Conservation (phyloP, 2,888 invertebrate genomes). For the Aspidapion aeneum region DNA sequence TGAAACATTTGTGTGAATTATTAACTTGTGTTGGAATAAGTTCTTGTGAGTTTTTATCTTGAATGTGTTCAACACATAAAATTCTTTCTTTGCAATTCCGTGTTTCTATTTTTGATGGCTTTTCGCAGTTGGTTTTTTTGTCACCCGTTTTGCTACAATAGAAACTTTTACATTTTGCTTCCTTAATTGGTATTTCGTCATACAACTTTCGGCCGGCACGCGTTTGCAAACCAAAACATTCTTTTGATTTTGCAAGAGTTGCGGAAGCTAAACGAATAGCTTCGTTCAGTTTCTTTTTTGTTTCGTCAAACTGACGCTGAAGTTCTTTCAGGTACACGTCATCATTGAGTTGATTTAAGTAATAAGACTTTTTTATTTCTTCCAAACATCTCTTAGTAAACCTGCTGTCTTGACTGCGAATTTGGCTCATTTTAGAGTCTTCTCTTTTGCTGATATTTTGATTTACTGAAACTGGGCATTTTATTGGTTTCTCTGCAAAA, state of each 20-base stretch:
- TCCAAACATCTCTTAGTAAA: too few species aligned
- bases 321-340: not conserved
- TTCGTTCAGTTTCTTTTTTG: not conserved
- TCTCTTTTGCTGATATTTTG: too few species aligned
- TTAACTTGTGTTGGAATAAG: not conserved
- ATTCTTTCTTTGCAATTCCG: not conserved
- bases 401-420: too few species aligned
- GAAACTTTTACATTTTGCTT: not conserved
- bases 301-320: not conserved
- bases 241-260: not conserved
- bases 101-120: not conserved
- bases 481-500: too few species aligned
- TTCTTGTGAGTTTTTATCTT: not conserved
- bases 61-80: not conserved
- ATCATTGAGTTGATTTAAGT: too few species aligned
- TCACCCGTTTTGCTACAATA: not conserved
- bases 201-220: too few species aligned
- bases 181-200: not conserved
- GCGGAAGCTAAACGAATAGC: not conserved
- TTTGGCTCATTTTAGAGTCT: too few species aligned
- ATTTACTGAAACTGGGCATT: too few species aligned
- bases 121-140: not conserved
- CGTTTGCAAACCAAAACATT: not conserved
- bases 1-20: not conserved
- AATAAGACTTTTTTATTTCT: too few species aligned